Evolutionary conservation across 2,113 vertebrate genomes (phyloP), one percentile per base, ranked within the genome.

Genomic region (Synchiropus splendidus): DNA sequence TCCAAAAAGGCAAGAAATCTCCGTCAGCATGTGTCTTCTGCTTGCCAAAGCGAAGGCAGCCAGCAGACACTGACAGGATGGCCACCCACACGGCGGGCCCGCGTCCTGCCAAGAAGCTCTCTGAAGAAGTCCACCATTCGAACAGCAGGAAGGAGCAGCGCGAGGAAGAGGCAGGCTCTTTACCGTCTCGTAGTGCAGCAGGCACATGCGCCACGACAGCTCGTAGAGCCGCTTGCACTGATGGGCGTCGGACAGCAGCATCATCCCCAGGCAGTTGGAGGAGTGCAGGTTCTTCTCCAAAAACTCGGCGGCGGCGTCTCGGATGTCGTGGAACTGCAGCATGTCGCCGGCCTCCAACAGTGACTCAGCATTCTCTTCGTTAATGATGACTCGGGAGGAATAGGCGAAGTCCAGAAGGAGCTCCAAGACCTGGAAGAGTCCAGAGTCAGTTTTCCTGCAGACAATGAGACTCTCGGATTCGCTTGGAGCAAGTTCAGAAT

Each of bases 221-320:
- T 96, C 90, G 0, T 92, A 89, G 16, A 97, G 86, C 4, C 87
- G 64, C 44, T 90, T 88, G 68, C 94, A 97, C 83, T 97, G 92
- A 62, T 97, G 94, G 11, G 92, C 92, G 0, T 97, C 94, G 0
- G 94, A 92, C 5, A 97, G 75, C 70, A 94, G 74, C 89, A 97
- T 87, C 90, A 92, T 94, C 51, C 90, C 92, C 69, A 97, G 75
- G 71, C 94, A 97, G 77, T 97, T 97, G 64, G 90, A 90, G 0
- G 90, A 81, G 32, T 87, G 82, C 9, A 97, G 88, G 54, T 92
- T 92, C 77, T 89, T 92, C 70, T 97, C 94, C 12, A 97, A 80
- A 66, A 97, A 97, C 68, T 93, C 91, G 0, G 92, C 89, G 0
- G 92, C 92, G 0, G 94, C 94, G 0, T 97, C 92, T 0, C 92